Base-by-base conservation (phyloP, 2,113 vertebrate species). In the Nanorana parkeri region DNA sequence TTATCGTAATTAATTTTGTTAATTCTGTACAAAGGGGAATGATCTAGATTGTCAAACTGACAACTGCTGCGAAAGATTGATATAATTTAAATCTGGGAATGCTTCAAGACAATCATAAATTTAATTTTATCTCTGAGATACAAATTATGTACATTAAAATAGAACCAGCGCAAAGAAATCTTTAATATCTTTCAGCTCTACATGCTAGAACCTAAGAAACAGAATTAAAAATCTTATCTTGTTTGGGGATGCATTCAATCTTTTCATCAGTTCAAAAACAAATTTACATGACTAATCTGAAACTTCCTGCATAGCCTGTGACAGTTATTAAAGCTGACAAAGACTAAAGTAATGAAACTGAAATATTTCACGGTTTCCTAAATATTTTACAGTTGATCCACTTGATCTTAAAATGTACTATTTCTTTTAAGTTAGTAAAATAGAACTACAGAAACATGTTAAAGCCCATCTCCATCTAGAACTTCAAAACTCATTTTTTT, bases 151-250 rank as follows among this genome's bases (percentile, higher is more conserved):
- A 75, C 72, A 75, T 78, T 78, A 68, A 56, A 67, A 79, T 47
- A 55, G 65, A 1, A 79, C 26, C 32, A 41, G n/a, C 63, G 55
- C 63, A 78, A 64, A 58, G 52, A 79, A 51, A 24, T 21, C 51
- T 68, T 68, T 41, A 54, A 79, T 55, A 79, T 68, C 28, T 56
- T 65, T 60, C n/a, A 55, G 26, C 56, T 63, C 56, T 79, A 68
- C 56, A 68, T 68, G 77, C 77, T 79, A 17, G 51, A 36, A 67
- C 77, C 26, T 32, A 58, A 79, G 65, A 51, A 52, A 79, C 51
- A 79, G 28, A 75, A 75, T 61, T 75, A 75, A 55, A 77, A 65
- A 79, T 68, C 64, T 79, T 79, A 79, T 79, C 77, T 79, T 68
- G 65, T 79, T 68, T 67, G 68, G 24, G 41, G 65, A 24, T 79